A percentile compares a stretch with the other conserved stretches of the same genome.
Conservation (phyloP, 2,888 invertebrate species). For the Hecatera dysodea region DNA sequence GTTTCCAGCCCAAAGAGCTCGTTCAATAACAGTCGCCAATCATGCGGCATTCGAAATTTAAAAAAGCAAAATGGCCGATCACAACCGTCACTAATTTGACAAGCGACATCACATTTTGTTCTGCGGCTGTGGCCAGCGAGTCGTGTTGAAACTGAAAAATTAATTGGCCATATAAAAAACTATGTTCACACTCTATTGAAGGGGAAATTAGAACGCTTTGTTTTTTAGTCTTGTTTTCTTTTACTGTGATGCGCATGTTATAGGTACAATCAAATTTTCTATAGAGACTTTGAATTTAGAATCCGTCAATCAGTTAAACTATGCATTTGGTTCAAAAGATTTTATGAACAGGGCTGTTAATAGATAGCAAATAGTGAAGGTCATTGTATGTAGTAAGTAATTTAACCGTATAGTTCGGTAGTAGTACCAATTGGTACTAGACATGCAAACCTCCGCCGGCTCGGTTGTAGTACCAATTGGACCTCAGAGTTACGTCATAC, state of each 20-base stretch:
- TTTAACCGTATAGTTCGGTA: too few relatives aligned
- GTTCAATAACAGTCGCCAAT: constrained; percentile 86
- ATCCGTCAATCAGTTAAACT: too few relatives aligned
- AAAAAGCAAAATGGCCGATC: constrained; percentile 86
- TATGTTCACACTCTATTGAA: constrained; percentile 35
- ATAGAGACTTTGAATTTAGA: too few relatives aligned
- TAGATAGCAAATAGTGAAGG: too few relatives aligned
- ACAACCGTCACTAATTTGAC: constrained; percentile 88
- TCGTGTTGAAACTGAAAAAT: constrained; percentile 72
- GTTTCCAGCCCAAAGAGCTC: constrained; percentile 74
- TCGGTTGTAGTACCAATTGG: too few relatives aligned
- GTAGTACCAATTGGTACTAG: too few relatives aligned
- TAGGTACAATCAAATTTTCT: neutral
- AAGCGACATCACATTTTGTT: constrained; percentile 86
- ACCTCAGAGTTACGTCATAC: too few relatives aligned
- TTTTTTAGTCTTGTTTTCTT: constrained; percentile 10
- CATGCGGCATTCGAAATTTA: constrained; percentile 85
- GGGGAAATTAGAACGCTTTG: constrained; percentile 33
- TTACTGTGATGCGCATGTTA: neutral
- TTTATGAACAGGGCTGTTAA: too few relatives aligned
- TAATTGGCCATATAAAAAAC: constrained; percentile 73
- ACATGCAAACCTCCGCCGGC: too few relatives aligned
- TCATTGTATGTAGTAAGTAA: too few relatives aligned
- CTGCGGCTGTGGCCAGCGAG: constrained; percentile 73
- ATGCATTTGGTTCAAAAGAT: too few relatives aligned